Conservation (phyloP, 2,888 invertebrate genomes). For the Pristionchus fissidentatus region DNA sequence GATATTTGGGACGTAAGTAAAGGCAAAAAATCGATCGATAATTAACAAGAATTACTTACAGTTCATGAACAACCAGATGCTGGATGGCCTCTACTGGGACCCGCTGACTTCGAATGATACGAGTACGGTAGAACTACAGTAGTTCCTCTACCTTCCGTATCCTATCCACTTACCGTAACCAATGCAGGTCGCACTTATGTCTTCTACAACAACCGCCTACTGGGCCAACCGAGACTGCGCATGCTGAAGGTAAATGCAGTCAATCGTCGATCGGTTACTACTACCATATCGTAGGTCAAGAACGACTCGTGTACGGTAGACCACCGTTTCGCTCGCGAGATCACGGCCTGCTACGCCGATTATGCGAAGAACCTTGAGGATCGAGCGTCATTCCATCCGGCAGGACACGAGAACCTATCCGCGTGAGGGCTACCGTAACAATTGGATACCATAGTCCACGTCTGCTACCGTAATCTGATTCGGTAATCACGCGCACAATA, state of each 20-base stretch:
- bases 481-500: too few relatives aligned
- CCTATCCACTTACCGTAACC: too few relatives aligned
- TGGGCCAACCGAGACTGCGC: constrained; percentile 78
- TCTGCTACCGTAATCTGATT: constrained; percentile 46
- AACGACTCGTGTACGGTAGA: constrained; percentile 82
- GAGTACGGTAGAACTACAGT: too few relatives aligned
- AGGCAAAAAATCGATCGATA: neutral
- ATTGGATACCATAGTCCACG: constrained; percentile 8
- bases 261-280: neutral
- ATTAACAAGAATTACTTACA: constrained; percentile 48
- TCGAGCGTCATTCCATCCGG: constrained; percentile 77
- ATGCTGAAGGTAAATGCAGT: constrained; percentile 76
- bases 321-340: constrained; percentile 81
- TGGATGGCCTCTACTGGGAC: constrained; percentile 52
- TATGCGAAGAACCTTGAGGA: constrained; percentile 80
- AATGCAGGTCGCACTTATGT: constrained; percentile 67
- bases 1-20: constrained; percentile 81
- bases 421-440: neutral
- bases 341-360: constrained; percentile 81
- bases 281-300: constrained; percentile 76
- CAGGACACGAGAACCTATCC: neutral
- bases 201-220: constrained; percentile 80
- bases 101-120: neutral
- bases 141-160: neutral
- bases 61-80: constrained; percentile 51